Conservation (phyloP, 2,888 invertebrate species). For the Serrognathus titanus region DNA sequence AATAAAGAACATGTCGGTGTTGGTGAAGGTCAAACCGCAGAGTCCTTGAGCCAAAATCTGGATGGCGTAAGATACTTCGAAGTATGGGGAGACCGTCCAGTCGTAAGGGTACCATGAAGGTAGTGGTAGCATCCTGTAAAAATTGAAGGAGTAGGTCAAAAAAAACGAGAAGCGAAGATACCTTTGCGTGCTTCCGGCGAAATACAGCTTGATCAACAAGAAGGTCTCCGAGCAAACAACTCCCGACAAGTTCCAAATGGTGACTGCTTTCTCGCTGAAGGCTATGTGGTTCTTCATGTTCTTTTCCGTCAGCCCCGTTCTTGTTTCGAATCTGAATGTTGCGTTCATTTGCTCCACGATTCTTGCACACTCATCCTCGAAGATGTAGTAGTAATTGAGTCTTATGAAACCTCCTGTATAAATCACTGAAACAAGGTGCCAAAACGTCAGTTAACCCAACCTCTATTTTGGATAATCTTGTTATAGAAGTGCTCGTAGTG, state of each 20-base stretch:
- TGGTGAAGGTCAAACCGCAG: conserved; percentile 16
- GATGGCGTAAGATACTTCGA: conserved; percentile 13
- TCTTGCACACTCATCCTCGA: background rate
- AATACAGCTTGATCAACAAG: no score
- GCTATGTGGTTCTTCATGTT: background rate
- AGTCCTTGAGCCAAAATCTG: conserved; percentile 19
- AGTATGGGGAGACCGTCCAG: conserved; percentile 5
- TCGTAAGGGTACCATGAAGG: conserved; percentile 17
- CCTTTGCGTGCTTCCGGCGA: no score
- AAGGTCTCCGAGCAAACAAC: no score
- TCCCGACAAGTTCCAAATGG: background rate
- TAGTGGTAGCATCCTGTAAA: conserved; percentile 5
- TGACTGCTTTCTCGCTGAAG: background rate
- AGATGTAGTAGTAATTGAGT: background rate
- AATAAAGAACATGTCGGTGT: conserved; percentile 21
- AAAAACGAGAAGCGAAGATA: no score
- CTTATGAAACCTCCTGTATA: background rate
- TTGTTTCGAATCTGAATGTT: background rate
- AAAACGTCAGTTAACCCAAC: no score
- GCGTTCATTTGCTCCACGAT: background rate
- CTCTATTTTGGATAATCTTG: no score
- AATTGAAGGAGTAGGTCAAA: background rate
- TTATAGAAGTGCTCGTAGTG: no score
- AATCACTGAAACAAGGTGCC: background rate
- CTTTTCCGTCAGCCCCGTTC: background rate